Conservation (phyloP, 1,140 invertebrate species). For the Oscheius sp. region DNA sequence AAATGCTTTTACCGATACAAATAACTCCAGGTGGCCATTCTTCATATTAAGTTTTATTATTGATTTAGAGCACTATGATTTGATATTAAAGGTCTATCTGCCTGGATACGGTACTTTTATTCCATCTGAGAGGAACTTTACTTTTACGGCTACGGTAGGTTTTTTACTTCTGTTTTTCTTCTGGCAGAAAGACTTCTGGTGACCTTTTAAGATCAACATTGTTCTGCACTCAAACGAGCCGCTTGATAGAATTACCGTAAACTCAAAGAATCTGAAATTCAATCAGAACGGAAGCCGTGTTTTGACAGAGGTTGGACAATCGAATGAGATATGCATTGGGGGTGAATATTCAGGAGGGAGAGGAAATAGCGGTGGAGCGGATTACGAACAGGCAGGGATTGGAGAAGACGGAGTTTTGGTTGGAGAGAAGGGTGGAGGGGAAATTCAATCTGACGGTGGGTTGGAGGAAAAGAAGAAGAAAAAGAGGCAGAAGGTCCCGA, state of each 20-base stretch:
- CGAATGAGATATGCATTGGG: not conserved
- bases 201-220: not conserved
- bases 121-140: slow-evolving; percentile 27
- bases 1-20: no score
- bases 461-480: no score
- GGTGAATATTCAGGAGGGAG: not conserved
- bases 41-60: no score
- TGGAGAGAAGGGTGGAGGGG: not conserved
- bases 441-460: slow-evolving; percentile 5
- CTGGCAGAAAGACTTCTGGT: not conserved
- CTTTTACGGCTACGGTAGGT: slow-evolving; percentile 27
- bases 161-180: not conserved
- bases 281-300: not conserved
- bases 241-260: not conserved
- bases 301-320: not conserved
- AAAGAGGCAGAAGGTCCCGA: slow-evolving; percentile 8
- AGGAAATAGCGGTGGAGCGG: not conserved
- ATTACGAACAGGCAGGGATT: not conserved
- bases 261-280: not conserved
- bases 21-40: no score
- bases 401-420: not conserved
- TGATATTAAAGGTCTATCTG: slow-evolving; percentile 34
- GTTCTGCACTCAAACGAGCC: not conserved
- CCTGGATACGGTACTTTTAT: slow-evolving; percentile 15
- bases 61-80: slow-evolving; percentile 24